Base-by-base conservation (phyloP, 2,797 vertebrate genomes). In the Clarias pachynema region DNA sequence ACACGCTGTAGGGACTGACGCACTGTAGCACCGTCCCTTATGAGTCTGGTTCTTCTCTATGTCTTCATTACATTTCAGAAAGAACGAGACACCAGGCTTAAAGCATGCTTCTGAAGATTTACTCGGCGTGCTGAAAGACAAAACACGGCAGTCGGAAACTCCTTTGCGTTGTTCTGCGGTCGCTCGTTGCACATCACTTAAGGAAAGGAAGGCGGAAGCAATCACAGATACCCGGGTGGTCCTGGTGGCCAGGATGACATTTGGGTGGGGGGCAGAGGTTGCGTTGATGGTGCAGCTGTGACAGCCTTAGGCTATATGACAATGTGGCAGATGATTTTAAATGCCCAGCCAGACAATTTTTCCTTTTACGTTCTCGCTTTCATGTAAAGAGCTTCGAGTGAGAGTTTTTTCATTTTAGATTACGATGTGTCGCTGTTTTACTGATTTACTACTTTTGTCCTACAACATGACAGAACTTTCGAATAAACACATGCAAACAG, bases 191-290 rank as follows among this genome's bases (percentile, higher is more conserved):
- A 87, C 89, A 40, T 86, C 82, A 37, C 88, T 82, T 89, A 85
- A 80, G 87, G 90, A 90, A 90, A 86, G 90, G 90, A 90, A 87
- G 90, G 91, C 93, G 93, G 94, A 94, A 95, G 92, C 92, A 93
- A 94, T 93, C 93, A 91, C 91, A 89, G 90, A 91, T 89, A 83
- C 88, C 91, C 89, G 90, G 93, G 94, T 95, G 95, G 93, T 91
- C 89, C 81, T 86, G 68, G 93, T 94, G 94, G 92, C 92, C 91
- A 91, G 91, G 84, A 90, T 90, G 92, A 93, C 92, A 93, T 87
- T 84, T 81, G 84, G 89, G 91, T 90, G 81, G 86, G 85, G 86
- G 79, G 84, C 85, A 62, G 90, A 86, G 44, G 89, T 89, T 83
- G 88, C 89, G 86, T 79, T 83, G 84, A 88, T 62, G 62, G 70